These are phyloP conservation scores for Leucozona laternaria DNA, from an alignment of 2,888 invertebrate species.

Conservation along the genomic window DNA sequence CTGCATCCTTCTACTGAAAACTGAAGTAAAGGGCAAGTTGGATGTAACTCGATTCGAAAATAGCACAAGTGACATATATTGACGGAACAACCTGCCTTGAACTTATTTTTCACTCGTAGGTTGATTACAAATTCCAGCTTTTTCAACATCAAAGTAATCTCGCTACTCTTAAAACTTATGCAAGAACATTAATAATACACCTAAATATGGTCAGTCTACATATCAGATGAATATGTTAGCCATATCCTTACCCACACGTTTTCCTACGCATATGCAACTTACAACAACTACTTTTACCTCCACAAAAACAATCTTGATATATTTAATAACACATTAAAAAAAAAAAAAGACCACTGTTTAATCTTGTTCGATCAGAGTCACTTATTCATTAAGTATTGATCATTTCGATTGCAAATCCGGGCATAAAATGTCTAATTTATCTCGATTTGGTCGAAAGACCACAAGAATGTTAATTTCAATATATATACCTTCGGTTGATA, in stretches of 20 bases:
- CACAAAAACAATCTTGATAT: neutral
- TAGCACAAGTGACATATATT: too few relatives aligned
- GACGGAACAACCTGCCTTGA: too few relatives aligned
- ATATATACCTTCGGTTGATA: neutral
- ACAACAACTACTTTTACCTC: constrained; percentile 10
- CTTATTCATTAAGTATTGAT: constrained; percentile 33
- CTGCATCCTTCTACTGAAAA: too few relatives aligned
- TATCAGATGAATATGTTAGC: too few relatives aligned
- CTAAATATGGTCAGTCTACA: too few relatives aligned
- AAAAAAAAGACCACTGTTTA: constrained; percentile 24
- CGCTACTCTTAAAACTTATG: too few relatives aligned
- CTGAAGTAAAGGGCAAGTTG: too few relatives aligned
- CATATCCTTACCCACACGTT: constrained; percentile 14
- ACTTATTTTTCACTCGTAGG: too few relatives aligned
- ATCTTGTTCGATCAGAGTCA: constrained; percentile 35
- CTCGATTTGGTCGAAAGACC: constrained; percentile 15
- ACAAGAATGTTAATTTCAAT: constrained; percentile 22
- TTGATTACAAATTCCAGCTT: too few relatives aligned
- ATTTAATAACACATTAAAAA: constrained; percentile 10
- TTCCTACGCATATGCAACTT: constrained; percentile 2
- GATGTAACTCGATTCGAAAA: too few relatives aligned
- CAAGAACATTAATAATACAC: too few relatives aligned
- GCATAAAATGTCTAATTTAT: constrained; percentile 59
- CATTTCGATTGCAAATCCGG: constrained; percentile 52
- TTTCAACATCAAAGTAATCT: too few relatives aligned